Evolutionary conservation across 2,888 invertebrate genomes (phyloP).

Genomic region (Ophion obscuratus): DNA sequence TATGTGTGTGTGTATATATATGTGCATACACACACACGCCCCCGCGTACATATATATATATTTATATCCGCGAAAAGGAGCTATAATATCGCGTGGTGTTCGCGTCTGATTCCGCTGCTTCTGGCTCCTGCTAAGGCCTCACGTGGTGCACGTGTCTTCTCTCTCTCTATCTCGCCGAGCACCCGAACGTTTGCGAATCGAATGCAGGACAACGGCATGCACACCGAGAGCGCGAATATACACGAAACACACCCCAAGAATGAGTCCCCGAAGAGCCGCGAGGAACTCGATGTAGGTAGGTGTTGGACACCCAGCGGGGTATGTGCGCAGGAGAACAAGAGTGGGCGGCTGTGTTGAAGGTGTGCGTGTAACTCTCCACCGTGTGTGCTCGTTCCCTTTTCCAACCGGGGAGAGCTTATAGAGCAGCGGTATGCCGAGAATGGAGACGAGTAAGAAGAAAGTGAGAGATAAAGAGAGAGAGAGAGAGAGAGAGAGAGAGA

Average conservation of each 20-base stretch:
- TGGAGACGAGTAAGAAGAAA: slow-evolving; percentile 21
- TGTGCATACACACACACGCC: no score
- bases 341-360: slow-evolving; percentile 77
- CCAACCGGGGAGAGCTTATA: slow-evolving; percentile 5
- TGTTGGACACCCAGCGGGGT: slow-evolving; percentile 83
- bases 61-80: slow-evolving; percentile 13
- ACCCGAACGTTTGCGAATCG: slow-evolving; percentile 71
- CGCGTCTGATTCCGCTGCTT: slow-evolving; percentile 57
- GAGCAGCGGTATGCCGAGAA: slow-evolving; percentile 23
- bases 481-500: slow-evolving; percentile 11
- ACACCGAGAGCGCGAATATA: slow-evolving; percentile 26
- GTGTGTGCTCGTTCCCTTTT: slow-evolving; percentile 30
- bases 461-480: slow-evolving; percentile 25
- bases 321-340: slow-evolving; percentile 71
- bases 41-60: background rate
- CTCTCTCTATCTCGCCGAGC: slow-evolving; percentile 49
- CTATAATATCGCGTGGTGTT: slow-evolving; percentile 61
- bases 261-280: slow-evolving; percentile 40
- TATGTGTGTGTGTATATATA: no score
- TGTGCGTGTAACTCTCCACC: slow-evolving; percentile 57
- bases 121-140: slow-evolving; percentile 67
- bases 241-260: slow-evolving; percentile 51
- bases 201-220: background rate
- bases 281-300: slow-evolving; percentile 77
- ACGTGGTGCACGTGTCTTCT: slow-evolving; percentile 69